Conservation (phyloP, 2,888 invertebrate species). For the Hirtodrosophila histrioides region DNA sequence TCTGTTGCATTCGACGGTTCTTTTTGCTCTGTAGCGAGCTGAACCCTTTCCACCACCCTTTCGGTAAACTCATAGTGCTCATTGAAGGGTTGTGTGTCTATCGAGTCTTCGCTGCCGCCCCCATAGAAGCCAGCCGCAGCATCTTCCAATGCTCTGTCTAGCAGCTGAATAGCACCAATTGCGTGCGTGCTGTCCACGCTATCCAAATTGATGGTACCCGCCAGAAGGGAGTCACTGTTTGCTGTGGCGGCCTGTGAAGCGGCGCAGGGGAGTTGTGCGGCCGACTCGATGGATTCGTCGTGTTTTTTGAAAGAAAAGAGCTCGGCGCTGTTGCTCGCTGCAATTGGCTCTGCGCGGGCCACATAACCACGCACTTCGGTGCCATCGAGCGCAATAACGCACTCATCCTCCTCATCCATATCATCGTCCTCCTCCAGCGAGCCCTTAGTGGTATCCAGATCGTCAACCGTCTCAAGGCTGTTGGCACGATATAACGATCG, state of each 20-base stretch:
- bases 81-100: no score
- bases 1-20: no score
- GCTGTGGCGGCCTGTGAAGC: constrained; percentile 55
- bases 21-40: no score
- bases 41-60: not conserved
- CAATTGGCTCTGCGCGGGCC: constrained; percentile 35
- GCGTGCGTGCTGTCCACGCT: constrained; percentile 33
- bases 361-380: constrained; percentile 66
- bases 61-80: no score
- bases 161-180: not conserved
- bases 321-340: constrained; percentile 56
- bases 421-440: constrained; percentile 60
- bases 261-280: constrained; percentile 2
- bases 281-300: not conserved
- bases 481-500: constrained; percentile 60
- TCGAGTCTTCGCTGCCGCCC: no score
- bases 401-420: constrained; percentile 59
- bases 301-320: constrained; percentile 56
- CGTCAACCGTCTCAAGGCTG: constrained; percentile 66
- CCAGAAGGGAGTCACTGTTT: constrained; percentile 58
- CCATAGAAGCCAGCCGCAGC: no score
- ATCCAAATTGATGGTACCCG: constrained; percentile 56
- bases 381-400: constrained; percentile 67
- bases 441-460: constrained; percentile 65
- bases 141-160: no score